Percentiles rank a stretch among this genome's conserved stretches.
Conservation (phyloP, 2,888 invertebrate genomes). For the Osedax frankpressi region DNA sequence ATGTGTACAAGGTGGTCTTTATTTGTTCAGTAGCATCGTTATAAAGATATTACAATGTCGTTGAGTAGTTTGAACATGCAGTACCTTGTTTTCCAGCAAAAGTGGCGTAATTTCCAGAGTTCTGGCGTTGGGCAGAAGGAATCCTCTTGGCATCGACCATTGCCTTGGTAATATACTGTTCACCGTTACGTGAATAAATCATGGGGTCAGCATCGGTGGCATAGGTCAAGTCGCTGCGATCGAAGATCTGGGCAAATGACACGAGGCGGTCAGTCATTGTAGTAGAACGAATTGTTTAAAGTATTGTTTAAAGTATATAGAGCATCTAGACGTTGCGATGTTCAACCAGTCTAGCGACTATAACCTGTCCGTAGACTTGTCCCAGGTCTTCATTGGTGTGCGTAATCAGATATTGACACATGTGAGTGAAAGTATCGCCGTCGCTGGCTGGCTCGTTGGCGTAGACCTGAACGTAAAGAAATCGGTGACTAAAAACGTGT, state of each 20-base stretch:
- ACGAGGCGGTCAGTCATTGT: too few species aligned
- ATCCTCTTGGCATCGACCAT: conserved; percentile 15
- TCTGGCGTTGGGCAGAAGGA: not conserved
- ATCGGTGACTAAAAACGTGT: too few species aligned
- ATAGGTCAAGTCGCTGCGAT: conserved; percentile 25
- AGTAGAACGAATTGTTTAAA: too few species aligned
- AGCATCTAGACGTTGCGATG: conserved; percentile 1
- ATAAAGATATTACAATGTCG: too few species aligned
- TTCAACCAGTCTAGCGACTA: too few species aligned
- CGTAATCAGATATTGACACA: conserved; percentile 30
- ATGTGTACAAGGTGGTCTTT: too few species aligned
- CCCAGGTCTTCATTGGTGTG: conserved; percentile 22
- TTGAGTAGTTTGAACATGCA: too few species aligned
- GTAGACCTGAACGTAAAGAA: conserved; percentile 34
- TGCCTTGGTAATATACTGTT: conserved; percentile 24
- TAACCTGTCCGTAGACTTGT: conserved; percentile 20
- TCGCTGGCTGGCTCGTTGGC: conserved; percentile 45
- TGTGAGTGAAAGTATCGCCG: conserved; percentile 34
- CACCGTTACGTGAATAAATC: conserved; percentile 22
- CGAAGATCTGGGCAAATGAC: conserved; percentile 30
- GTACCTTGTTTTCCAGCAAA: not conserved
- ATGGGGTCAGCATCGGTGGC: conserved; percentile 24
- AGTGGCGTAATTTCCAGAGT: not conserved
- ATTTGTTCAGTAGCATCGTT: too few species aligned
- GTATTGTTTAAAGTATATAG: too few species aligned